Evolutionary conservation across 2,113 vertebrate species (phyloP).

Genomic region (Gallinago media): DNA sequence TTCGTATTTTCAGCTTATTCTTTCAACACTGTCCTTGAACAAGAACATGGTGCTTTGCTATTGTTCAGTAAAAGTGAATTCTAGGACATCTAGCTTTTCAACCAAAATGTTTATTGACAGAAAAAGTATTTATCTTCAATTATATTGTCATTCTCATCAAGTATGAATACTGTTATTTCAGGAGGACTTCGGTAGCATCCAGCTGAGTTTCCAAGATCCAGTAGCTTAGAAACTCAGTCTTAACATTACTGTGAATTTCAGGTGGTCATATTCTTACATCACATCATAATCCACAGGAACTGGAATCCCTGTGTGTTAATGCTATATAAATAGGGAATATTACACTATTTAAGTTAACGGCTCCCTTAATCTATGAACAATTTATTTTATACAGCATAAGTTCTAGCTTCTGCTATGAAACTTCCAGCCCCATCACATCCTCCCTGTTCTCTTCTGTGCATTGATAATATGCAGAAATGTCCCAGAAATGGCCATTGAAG

Average conservation of each 20-base stretch:
- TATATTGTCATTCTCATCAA: neutral
- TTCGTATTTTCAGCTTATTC: neutral
- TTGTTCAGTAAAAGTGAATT: neutral
- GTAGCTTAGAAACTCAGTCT: neutral
- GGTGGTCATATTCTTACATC: rapidly evolving
- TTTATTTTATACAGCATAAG: neutral
- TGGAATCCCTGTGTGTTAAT: neutral
- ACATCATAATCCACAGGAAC: rapidly evolving
- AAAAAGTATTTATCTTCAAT: neutral
- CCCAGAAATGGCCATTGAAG: neutral
- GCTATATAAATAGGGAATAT: neutral
- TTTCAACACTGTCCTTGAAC: too few species aligned
- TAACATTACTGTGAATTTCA: neutral
- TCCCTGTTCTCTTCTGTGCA: neutral
- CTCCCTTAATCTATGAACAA: neutral
- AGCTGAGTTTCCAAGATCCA: neutral
- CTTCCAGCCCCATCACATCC: neutral
- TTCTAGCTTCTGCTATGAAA: neutral
- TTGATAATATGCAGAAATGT: neutral
- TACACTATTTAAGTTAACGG: neutral
- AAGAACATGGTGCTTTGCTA: neutral
- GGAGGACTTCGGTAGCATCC: neutral
- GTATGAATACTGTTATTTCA: neutral
- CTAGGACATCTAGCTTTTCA: neutral
- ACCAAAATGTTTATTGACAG: conserved; percentile 23